These are phyloP conservation scores for Mastigias papua DNA, from an alignment of 30 jellyfish, hydroid and myxozoan genomes.

Conservation along the genomic window DNA sequence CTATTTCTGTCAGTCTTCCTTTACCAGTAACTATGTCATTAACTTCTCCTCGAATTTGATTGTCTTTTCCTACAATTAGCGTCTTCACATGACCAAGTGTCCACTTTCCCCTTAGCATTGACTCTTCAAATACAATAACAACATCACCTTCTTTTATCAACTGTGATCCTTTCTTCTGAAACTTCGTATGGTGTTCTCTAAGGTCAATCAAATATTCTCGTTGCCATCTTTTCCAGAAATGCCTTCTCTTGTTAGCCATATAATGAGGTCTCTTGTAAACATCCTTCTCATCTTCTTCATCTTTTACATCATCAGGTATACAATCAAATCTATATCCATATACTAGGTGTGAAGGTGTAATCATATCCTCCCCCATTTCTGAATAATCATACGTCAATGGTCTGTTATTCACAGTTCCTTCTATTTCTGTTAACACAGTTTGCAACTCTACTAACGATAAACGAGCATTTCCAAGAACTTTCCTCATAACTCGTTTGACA, in stretches of 20 bases:
- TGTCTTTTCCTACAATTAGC: constrained; percentile 1
- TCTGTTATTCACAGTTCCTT: too few species aligned
- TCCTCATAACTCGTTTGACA: too few species aligned
- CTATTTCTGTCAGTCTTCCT: background rate
- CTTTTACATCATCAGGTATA: background rate
- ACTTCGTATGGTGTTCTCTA: constrained; percentile 19
- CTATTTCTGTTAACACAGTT: too few species aligned
- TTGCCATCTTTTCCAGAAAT: too few species aligned
- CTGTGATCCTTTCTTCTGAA: background rate
- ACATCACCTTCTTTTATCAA: constrained; percentile 29
- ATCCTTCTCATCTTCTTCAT: background rate
- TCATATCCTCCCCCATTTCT: too few species aligned
- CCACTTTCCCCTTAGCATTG: constrained; percentile 14
- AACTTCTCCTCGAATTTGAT: constrained; percentile 12
- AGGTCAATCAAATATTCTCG: constrained; percentile 29
- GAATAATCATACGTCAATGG: too few species aligned
- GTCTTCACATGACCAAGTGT: constrained; percentile 18
- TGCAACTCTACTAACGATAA: too few species aligned
- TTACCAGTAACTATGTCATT: background rate
- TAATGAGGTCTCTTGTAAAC: background rate
- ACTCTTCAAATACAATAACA: constrained; percentile 5
- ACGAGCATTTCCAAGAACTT: too few species aligned
- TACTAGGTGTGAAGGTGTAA: background rate
- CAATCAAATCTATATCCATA: background rate
- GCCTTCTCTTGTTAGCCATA: too few species aligned